Evolutionary conservation across 2,113 vertebrate species (phyloP), one percentile per base, ranked within the genome.

Genomic region (Eira barbara): DNA sequence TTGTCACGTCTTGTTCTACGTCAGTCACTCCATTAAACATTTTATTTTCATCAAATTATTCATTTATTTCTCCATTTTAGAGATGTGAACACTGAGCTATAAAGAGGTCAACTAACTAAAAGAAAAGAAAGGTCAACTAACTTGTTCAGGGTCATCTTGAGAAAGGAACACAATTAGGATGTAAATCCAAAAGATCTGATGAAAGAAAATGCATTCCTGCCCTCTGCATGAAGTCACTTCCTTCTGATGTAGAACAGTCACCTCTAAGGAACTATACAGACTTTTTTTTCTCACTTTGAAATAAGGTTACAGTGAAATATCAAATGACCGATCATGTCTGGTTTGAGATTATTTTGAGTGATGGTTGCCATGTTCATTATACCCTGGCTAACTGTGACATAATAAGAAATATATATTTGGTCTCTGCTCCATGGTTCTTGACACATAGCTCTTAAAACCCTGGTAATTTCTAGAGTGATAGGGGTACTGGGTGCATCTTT

Each of bases 1-100:
- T 73, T 52, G 17, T 47, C 34, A 7, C 21, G 27, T 59, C 34
- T 85, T 80, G 71, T 23, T 95, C 3, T 36, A 15, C 17, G 7
- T 67, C 71, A 74, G 55, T 76, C 27, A 74, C 27, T 29, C 34
- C 15, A n/a, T 83, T 36, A 94, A 84, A 29, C 23, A 55, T 92
- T 92, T n/a, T 79, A 27, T 49, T 89, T 95, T n/a, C 57, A 39
- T 67, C 73, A 55, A 11, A 42, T 23, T 69, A 4, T 79, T 85
- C 42, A 80, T 73, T 79, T 49, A 89, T 92, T 89, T 92, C n/a
- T 92, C 69, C 49, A 71, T 45, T 61, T 89, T 92, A 78, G 95
- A 78, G 27, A 78, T 69, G 59, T 83, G 42, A 42, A 78, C 49
- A 92, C 34, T 84, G 49, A 97, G 34, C n/a, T 81, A n/a, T 69